Evolutionary conservation across 1,140 invertebrate genomes (phyloP), one percentile per base, ranked within the genome.

Genomic region (Colletes latitarsis): DNA sequence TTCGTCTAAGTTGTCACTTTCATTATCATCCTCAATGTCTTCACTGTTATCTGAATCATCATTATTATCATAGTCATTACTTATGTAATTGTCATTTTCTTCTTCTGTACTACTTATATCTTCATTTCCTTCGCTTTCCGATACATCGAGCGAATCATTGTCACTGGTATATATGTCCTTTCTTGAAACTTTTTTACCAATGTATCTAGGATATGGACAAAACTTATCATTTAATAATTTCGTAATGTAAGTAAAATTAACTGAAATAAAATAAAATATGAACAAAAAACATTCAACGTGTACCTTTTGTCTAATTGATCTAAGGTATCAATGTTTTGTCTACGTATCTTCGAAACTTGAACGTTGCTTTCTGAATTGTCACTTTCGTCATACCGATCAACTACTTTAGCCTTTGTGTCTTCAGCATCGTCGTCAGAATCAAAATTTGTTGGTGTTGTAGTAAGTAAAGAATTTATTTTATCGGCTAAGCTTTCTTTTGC

Each of bases 121-220:
- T 70, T 93, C 92, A 63, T 80, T 80, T 82, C 88, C 87, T 64
- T 81, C 82, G 14, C 77, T 67, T 49, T 72, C 52, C 8, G 14
- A 17, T 81, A 82, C 76, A n/a, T 77, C 81, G 76, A 62, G 86
- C 75, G 53, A 88, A 81, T 90, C 85, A 21, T 89, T 83, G 14
- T 89, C 87, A 17, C 88, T 87, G 49, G 86, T 80, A 57, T 88
- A 92, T 52, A 94, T 76, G 64, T 94, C 92, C 83, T 95, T 95
- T 58, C 94, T 93, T 55, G 95, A 95, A 39, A 94, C 91, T 66
- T 96, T 95, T 93, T 95, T 95, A 0, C 96, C 97, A 64, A 95
- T 94, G 91, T 98, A 98, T 76, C 95, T 96, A 68, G 19, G 12
- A 58, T 17, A 10, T 52, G 30, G 57, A 53, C 12, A n/a, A 49